A percentile compares a stretch with the other conserved stretches of the same genome.
Conservation (phyloP, 2,113 vertebrate species). For the Neogale vison region DNA sequence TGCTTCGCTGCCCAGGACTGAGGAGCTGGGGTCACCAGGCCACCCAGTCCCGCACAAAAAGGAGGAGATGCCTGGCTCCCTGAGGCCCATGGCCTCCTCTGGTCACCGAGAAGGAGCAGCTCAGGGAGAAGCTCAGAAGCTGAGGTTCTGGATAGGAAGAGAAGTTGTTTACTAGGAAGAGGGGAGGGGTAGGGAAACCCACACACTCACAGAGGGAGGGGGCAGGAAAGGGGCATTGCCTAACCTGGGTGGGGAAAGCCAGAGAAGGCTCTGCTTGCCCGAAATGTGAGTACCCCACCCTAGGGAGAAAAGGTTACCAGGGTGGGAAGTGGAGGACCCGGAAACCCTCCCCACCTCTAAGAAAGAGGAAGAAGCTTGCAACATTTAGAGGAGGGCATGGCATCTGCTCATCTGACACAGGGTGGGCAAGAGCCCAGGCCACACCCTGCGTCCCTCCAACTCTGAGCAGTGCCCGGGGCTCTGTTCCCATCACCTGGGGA, state of each 20-base stretch:
- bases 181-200: conserved; percentile 3
- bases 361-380: conserved; percentile 78
- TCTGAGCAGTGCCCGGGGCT: background rate
- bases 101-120: background rate
- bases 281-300: conserved; percentile 74
- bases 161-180: conserved; percentile 46
- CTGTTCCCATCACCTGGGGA: background rate
- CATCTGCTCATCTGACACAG: background rate
- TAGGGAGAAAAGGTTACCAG: conserved; percentile 58
- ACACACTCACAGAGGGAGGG: background rate
- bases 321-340: conserved; percentile 51
- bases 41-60: background rate
- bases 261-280: conserved; percentile 56
- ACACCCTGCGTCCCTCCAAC: background rate
- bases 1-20: background rate
- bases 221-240: conserved; percentile 69
- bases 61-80: background rate
- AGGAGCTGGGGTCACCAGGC: background rate
- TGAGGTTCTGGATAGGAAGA: background rate
- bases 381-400: conserved; percentile 2
- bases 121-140: background rate
- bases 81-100: background rate
- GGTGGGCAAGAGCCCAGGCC: background rate
- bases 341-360: conserved; percentile 66
- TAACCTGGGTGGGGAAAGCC: conserved; percentile 76